phyloP scores from a whole-genome alignment of 2,888 invertebrate species.

The Zaprionus bogoriensis region DNA sequence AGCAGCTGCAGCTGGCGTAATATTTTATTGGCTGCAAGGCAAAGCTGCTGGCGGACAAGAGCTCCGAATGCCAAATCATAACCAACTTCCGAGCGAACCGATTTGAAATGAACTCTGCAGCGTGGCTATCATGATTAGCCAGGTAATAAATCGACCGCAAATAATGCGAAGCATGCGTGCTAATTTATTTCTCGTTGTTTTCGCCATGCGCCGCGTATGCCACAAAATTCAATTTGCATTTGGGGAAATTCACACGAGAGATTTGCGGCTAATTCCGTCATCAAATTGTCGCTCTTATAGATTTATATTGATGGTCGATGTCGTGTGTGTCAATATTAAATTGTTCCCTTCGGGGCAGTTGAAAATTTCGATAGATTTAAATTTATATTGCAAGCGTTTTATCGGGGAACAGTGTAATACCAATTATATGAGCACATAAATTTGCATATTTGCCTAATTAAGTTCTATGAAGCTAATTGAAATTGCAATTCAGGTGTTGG shows the following conservation, averaged over 20 bases:
- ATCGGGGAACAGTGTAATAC: neutral
- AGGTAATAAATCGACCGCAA: neutral
- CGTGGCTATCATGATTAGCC: neutral
- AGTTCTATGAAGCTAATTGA: too few species aligned
- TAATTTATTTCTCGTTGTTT: conserved; percentile 10
- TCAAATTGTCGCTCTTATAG: neutral
- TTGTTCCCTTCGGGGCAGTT: neutral
- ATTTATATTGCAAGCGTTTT: neutral
- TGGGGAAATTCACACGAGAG: neutral
- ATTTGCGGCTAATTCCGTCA: neutral
- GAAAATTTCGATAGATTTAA: neutral
- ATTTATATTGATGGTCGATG: neutral
- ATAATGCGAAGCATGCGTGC: conserved; percentile 9
- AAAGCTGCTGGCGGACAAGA: neutral
- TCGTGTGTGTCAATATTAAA: neutral
- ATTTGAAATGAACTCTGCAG: conserved; percentile 24
- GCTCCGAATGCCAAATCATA: neutral
- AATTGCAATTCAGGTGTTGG: neutral
- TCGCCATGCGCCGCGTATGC: conserved; percentile 5
- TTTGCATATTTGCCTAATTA: too few species aligned
- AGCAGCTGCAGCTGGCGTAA: neutral
- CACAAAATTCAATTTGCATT: conserved; percentile 9
- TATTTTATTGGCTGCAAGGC: neutral
- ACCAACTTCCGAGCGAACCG: neutral
- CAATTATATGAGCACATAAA: neutral